These are phyloP conservation scores for Epinephelus awoara DNA, from an alignment of 2,797 vertebrate genomes.

Conservation along the genomic window DNA sequence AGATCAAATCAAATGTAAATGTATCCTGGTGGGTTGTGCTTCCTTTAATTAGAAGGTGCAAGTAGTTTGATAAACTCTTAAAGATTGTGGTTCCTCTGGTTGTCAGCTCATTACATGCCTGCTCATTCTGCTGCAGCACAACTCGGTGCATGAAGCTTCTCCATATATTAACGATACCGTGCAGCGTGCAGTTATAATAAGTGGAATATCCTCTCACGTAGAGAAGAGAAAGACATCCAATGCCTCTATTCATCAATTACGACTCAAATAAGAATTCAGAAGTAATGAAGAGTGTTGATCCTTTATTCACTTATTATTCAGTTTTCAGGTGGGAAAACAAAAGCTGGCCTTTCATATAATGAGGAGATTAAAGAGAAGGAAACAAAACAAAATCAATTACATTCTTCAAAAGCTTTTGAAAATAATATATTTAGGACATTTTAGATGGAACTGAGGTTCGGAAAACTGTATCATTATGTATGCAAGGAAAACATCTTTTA, in stretches of 20 bases:
- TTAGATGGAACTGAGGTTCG: conserved; percentile 25
- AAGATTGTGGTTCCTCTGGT: conserved; percentile 73
- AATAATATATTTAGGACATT: conserved; percentile 27
- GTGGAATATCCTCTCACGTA: conserved; percentile 21
- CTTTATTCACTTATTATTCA: conserved; percentile 76
- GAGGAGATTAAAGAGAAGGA: conserved; percentile 69
- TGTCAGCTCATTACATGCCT: conserved; percentile 79
- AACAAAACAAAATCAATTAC: conserved; percentile 56
- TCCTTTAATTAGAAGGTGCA: conserved; percentile 85
- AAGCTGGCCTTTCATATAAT: conserved; percentile 70
- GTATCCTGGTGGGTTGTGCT: conserved; percentile 85
- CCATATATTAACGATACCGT: conserved; percentile 34
- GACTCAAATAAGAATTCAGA: conserved; percentile 62
- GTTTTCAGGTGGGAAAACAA: conserved; percentile 75
- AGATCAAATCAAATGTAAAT: conserved; percentile 87
- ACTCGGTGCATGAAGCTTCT: conserved; percentile 24
- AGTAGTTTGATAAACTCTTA: conserved; percentile 87
- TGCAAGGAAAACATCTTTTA: conserved; percentile 34
- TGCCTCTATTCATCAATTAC: conserved; percentile 57
- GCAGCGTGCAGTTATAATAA: conserved; percentile 11
- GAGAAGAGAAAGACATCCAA: conserved; percentile 38
- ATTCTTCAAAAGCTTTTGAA: conserved; percentile 49
- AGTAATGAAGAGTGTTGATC: conserved; percentile 59
- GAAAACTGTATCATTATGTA: conserved; percentile 18
- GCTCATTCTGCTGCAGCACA: conserved; percentile 54